Evolutionary conservation across 2,888 invertebrate genomes (phyloP).

Genomic region (Pristionchus exspectatus): DNA sequence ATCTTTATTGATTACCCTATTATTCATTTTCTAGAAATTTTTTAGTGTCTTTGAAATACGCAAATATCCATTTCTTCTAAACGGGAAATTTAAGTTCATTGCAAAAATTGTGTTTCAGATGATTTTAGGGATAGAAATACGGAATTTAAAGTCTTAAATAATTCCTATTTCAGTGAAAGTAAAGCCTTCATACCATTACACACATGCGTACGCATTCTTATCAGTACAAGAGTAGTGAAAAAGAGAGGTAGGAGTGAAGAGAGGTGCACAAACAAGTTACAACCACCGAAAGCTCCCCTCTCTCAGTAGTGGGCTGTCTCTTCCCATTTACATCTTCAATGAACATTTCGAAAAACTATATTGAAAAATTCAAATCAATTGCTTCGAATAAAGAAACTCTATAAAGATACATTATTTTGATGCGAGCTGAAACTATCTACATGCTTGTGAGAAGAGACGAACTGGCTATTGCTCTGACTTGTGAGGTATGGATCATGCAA

Average conservation of each 20-base stretch:
- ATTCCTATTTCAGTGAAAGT: constrained; percentile 8
- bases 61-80: no score
- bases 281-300: neutral
- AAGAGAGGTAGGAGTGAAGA: neutral
- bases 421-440: no score
- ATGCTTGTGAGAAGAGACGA: no score
- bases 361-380: neutral
- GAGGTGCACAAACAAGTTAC: constrained; percentile 42
- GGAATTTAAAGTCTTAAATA: no score
- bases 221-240: constrained; percentile 39
- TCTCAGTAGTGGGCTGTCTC: neutral
- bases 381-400: no score
- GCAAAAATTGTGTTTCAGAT: no score
- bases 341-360: neutral
- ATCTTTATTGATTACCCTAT: neutral
- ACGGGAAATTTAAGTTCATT: no score
- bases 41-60: neutral
- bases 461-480: no score
- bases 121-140: no score
- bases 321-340: neutral
- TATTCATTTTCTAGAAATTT: neutral
- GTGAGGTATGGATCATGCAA: no score
- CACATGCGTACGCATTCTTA: constrained; percentile 38
- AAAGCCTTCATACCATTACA: neutral
- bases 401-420: no score